phyloP scores from a whole-genome alignment of 2,113 vertebrate species.

The Grallaria varia region DNA sequence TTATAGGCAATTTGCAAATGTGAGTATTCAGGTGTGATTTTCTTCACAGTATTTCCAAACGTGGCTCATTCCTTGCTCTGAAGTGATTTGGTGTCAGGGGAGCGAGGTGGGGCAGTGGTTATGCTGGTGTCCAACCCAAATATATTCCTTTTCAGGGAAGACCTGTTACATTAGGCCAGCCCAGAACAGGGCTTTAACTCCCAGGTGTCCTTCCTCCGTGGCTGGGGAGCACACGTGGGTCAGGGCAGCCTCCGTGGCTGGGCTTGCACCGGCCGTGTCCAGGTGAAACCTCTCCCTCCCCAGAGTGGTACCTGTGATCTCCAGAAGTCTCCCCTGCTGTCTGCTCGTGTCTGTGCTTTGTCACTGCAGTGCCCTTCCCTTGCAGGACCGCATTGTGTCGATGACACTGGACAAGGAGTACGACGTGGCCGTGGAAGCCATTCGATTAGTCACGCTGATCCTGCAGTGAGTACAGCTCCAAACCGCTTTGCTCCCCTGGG shows the following conservation, averaged over 20 bases:
- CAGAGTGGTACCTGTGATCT: background rate
- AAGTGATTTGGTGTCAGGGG: background rate
- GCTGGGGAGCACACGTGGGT: background rate
- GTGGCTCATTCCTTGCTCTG: background rate
- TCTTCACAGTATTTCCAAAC: background rate
- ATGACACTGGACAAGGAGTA: conserved; percentile 99
- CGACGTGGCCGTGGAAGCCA: conserved; percentile 97
- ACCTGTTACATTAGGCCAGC: background rate
- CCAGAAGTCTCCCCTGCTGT: background rate
- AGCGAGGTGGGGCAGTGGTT: background rate
- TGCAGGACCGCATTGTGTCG: conserved; percentile 96
- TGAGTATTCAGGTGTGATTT: background rate
- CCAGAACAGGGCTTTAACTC: background rate
- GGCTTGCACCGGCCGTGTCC: background rate
- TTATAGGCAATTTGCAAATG: background rate
- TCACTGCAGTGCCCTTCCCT: background rate
- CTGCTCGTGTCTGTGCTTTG: background rate
- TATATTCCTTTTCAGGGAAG: background rate
- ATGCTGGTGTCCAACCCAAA: background rate
- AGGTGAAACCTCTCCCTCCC: background rate
- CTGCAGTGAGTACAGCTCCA: conserved; percentile 88
- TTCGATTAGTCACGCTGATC: conserved; percentile 95
- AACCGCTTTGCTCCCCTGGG: background rate
- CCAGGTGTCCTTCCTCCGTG: background rate
- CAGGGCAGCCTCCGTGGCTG: background rate